Percentiles rank a stretch among this genome's conserved stretches.
Conservation (phyloP, 30 jellyfish, hydroid and myxozoan species). For the Phacellophora camtschatica region DNA sequence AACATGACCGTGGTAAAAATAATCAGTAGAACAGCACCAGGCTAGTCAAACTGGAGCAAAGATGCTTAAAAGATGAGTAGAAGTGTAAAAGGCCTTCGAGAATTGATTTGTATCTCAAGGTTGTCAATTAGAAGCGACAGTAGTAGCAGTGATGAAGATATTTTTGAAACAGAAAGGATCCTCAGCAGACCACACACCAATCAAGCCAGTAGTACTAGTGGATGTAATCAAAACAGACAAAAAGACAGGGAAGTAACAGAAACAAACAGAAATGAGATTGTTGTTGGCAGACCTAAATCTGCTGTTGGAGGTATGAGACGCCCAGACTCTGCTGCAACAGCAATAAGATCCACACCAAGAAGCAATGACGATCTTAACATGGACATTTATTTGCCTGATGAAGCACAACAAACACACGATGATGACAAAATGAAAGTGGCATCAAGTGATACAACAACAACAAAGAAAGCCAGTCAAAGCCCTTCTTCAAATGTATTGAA, state of each 20-base stretch:
- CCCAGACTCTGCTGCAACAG: conserved; percentile 6
- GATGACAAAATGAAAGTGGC: no score
- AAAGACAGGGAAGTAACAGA: neutral
- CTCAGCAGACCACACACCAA: neutral
- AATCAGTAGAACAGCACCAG: no score
- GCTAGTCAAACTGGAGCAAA: no score
- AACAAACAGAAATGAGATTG: conserved; percentile 17
- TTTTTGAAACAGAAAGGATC: neutral
- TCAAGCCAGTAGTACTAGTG: neutral
- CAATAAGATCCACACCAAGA: neutral
- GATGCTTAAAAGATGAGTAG: conserved; percentile 64
- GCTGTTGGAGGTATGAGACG: conserved; percentile 60
- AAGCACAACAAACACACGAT: no score
- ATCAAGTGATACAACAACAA: neutral
- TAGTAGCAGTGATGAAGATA: conserved; percentile 29
- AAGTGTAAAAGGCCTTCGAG: conserved; percentile 76
- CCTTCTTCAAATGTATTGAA: neutral
- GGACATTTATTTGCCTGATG: no score
- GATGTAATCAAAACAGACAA: neutral
- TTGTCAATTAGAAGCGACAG: conserved; percentile 69
- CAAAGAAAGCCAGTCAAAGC: neutral
- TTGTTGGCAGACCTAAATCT: conserved; percentile 68
- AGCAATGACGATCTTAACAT: no score
- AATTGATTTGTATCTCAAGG: conserved; percentile 69
- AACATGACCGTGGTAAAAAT: no score